Base-by-base conservation (phyloP, 2,113 vertebrate species). In the Neolamprologus longior region DNA sequence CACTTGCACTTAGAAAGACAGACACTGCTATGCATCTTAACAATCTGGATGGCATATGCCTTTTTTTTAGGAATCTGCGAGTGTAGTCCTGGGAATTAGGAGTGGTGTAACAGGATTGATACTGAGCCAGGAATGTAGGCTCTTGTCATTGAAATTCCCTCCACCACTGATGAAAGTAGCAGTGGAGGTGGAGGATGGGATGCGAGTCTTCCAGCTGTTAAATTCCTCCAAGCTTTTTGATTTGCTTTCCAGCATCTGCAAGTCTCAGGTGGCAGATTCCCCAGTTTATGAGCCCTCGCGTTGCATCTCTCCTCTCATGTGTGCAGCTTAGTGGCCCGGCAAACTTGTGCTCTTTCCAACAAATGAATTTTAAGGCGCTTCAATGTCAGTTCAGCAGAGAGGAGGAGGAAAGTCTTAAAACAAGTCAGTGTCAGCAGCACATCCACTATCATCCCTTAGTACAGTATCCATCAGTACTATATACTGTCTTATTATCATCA, bases 231-330 rank as follows among this genome's bases (percentile, higher is more conserved):
- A 89, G 89, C 89, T 90, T 95, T 94, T 93, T 93, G 82, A 93
- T 90, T 93, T 93, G 80, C 90, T 93, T 92, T 95, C 89, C 90
- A 91, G 91, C 90, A 87, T 91, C 85, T 86, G 89, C 90, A 91
- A 93, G 93, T 95, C 95, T 96, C 96, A 95, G 95, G 95, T 94
- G 95, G 95, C 91, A 94, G 90, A 94, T 93, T 87, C 88, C 89
- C 86, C 86, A 80, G 86, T 95, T 95, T 95, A 94, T 94, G 85
- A 95, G 87, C 88, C 86, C 82, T 91, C 42, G 3, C 84, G 17
- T 85, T 82, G 66, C 87, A 80, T 90, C 92, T 76, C 81, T 85
- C 47, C 88, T 33, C 79, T 88, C 90, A 57, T 86, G 88, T 89
- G 85, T 89, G 86, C 81, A 84, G 83, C 89, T 87, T 86, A 90